These are phyloP conservation scores for Bugulina stolonifera DNA, from an alignment of 2,888 invertebrate species.

Conservation along the genomic window DNA sequence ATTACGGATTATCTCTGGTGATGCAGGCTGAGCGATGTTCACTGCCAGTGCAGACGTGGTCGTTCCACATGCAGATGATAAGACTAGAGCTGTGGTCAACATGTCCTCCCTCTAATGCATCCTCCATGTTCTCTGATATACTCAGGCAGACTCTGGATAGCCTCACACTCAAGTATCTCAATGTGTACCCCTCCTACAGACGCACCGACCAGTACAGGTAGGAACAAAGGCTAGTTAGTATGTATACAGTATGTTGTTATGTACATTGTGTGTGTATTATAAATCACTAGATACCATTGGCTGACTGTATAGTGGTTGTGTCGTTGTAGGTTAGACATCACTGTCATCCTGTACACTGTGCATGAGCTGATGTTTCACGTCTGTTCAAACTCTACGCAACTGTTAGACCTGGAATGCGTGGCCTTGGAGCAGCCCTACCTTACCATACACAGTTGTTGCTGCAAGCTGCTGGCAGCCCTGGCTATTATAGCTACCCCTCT, in stretches of 20 bases:
- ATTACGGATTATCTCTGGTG: too few relatives aligned
- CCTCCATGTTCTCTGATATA: conserved; percentile 39
- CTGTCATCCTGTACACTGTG: conserved; percentile 39
- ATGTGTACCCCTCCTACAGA: conserved; percentile 41
- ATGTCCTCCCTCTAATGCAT: conserved; percentile 44
- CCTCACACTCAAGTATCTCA: conserved; percentile 42
- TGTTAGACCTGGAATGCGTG: conserved; percentile 5
- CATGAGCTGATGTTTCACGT: conserved; percentile 38
- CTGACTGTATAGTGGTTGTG: background rate
- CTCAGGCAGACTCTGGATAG: conserved; percentile 43
- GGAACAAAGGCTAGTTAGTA: background rate
- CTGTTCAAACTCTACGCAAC: conserved; percentile 29
- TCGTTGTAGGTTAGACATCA: conserved; percentile 40
- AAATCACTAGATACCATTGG: background rate
- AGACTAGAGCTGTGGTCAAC: conserved; percentile 44
- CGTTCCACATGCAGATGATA: conserved; percentile 41
- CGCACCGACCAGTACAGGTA: conserved; percentile 45
- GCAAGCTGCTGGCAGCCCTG: conserved; percentile 40
- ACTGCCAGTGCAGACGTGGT: conserved; percentile 49
- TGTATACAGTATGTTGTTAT: conserved; percentile 27
- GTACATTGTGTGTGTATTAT: conserved; percentile 36
- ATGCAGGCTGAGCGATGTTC: conserved; percentile 49
- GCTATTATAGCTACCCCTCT: conserved; percentile 43
- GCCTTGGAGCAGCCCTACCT: conserved; percentile 36
- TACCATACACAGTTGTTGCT: conserved; percentile 46